Percentiles rank a stretch among this genome's conserved stretches.
These are phyloP conservation scores for Lethenteron reissneri DNA, from an alignment of 2,113 vertebrate genomes.

Conservation along the genomic window DNA sequence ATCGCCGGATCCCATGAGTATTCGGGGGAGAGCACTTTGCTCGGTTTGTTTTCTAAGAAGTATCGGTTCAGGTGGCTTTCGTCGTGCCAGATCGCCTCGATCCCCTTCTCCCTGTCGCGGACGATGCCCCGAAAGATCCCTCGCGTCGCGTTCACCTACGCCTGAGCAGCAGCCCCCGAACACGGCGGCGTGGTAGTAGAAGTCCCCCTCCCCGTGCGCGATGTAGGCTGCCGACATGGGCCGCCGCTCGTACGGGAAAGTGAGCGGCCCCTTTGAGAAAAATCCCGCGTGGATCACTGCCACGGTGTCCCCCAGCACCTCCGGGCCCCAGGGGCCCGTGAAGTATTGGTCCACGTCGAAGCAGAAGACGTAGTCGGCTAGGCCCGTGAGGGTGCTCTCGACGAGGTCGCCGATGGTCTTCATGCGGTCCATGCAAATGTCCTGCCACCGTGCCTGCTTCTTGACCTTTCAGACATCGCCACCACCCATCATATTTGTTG, in stretches of 20 bases:
- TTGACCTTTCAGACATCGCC: constrained; percentile 11
- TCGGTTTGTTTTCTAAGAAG: constrained; percentile 28
- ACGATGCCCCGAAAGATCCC: constrained; percentile 20
- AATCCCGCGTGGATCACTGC: constrained; percentile 32
- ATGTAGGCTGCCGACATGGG: constrained; percentile 23
- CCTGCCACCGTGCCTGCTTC: constrained; percentile 28
- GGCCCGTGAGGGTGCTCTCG: constrained; percentile 17
- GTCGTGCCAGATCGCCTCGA: constrained; percentile 42
- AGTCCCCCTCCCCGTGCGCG: constrained; percentile 17
- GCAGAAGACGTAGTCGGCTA: constrained; percentile 25
- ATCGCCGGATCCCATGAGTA: constrained; percentile 29
- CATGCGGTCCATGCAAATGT: constrained; percentile 39
- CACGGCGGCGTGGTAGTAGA: constrained; percentile 39
- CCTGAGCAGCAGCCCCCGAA: constrained; percentile 29
- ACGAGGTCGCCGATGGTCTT: constrained; percentile 19
- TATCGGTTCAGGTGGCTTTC: constrained; percentile 45
- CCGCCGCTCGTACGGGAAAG: constrained; percentile 26
- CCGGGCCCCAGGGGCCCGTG: constrained; percentile 23
- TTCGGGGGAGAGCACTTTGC: constrained; percentile 36
- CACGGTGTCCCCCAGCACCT: constrained; percentile 29
- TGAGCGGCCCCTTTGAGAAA: constrained; percentile 17
- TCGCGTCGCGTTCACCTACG: constrained; percentile 19
- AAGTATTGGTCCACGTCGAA: constrained; percentile 36
- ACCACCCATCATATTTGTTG: no score
- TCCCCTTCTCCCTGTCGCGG: constrained; percentile 21